Base-by-base conservation (phyloP, 2,113 vertebrate genomes). In the Lepus timidus region DNA sequence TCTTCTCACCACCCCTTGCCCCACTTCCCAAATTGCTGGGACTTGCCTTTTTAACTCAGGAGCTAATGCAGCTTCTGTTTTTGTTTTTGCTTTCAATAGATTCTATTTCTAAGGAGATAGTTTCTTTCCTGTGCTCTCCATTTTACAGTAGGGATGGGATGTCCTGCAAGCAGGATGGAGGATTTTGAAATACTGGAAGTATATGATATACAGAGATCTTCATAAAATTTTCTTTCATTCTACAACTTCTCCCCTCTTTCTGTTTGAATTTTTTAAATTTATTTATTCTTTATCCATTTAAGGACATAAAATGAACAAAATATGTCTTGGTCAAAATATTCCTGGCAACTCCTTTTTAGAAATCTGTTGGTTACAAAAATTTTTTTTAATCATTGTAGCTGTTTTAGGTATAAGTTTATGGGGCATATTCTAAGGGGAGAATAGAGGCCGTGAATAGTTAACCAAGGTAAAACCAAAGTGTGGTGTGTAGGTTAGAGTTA, bases 221-320 rank as follows among this genome's bases (percentile, higher is more conserved):
- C 23, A 29, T 88, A 67, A 73, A 73, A 44, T 81, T 55, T 31
- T 80, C 6, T 86, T 83, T 92, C 11, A 33, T 64, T 90, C 73
- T 82, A 3, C 2, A 62, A 9, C 12, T 90, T 4, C 12, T 31
- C 23, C 51, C 9, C 39, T 16, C 55, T 78, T 93, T 81, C 22
- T 78, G 44, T 76, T 84, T 62, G 70, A 67, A 19, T 89, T 71
- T 58, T n/a, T 85, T 90, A 85, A 73, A 23, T 64, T 23, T 55
- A 23, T 75, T 88, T 91, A 49, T 61, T 92, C 61, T n/a, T 83
- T 82, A 85, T 75, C 61, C 29, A 1, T 84, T 90, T 71, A 52
- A 4, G 23, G 11, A 7, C 75, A 19, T 14, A 84, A 27, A 84
- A 73, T 73, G 49, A 65, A 85, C 86, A 58, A 31, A 61, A 51